phyloP scores from a whole-genome alignment of 1,140 invertebrate species.

The Harlomillsia oculata region DNA sequence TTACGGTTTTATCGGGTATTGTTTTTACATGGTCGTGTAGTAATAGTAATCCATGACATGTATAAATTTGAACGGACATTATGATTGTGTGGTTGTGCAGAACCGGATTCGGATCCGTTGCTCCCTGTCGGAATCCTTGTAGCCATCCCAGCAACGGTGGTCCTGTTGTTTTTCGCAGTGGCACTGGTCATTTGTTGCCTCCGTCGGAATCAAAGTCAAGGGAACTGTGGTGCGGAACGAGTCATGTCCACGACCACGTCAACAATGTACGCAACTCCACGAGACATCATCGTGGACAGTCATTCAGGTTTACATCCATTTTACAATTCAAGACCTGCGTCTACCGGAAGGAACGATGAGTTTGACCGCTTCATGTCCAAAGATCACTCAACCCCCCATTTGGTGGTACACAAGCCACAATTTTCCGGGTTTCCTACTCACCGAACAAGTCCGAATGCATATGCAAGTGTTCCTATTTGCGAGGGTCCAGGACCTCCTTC shows the following conservation, averaged over 20 bases:
- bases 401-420: neutral
- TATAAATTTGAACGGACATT: neutral
- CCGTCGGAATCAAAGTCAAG: slow-evolving; percentile 5
- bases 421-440: too few relatives aligned
- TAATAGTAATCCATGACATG: neutral
- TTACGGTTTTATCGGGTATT: slow-evolving; percentile 17
- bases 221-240: neutral
- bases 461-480: slow-evolving; percentile 27
- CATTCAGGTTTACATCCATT: slow-evolving; percentile 6
- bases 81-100: neutral
- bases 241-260: neutral
- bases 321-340: slow-evolving; percentile 9
- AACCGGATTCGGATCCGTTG: slow-evolving; percentile 5
- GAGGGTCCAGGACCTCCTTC: slow-evolving; percentile 12
- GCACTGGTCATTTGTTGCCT: slow-evolving; percentile 28
- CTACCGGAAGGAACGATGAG: neutral
- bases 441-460: slow-evolving; percentile 21
- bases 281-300: slow-evolving; percentile 13
- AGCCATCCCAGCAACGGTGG: slow-evolving; percentile 22
- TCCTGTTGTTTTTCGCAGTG: slow-evolving; percentile 15
- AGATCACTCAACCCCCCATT: neutral
- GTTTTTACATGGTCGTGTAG: neutral
- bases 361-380: slow-evolving; percentile 18
- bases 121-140: slow-evolving; percentile 19
- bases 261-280: slow-evolving; percentile 21